Base-by-base conservation (phyloP, 2,113 vertebrate genomes). In the Numenius arquata region DNA sequence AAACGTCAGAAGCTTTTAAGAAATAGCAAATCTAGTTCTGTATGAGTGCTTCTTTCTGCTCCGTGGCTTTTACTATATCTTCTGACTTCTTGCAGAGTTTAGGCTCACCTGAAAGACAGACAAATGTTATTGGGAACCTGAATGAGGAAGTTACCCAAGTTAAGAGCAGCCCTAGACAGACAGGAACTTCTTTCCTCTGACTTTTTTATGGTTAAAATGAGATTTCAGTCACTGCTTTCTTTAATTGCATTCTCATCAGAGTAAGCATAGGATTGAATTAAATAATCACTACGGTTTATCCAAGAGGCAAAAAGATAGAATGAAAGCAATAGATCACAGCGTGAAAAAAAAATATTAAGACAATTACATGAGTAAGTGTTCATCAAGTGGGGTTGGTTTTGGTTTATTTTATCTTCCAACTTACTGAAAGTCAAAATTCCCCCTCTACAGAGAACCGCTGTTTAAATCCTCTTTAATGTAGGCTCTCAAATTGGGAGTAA, bases 71-170 rank as follows among this genome's bases (percentile, higher is more conserved):
- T 92, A 96, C 81, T 74, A 93, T 80, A 20, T 96, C 97, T 97
- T 98, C 98, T 53, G 97, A 84, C 13, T 94, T 97, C 96, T 97
- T 97, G 93, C 50, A 96, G 85, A 92, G 97, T 52, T 95, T 97
- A 56, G 95, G 36, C 50, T 98, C 98, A 77, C 97, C 98, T 98
- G 91, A 83, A 98, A 96, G 38, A 94, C 3, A 96, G 70, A 91
- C n/a, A 86, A 58, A 96, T 52, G 45, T 15, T 48, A 93, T 9
- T 73, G 19, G 30, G 23, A 91, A 84, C 11, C 12, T 38, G 55
- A 75, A 62, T 26, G 29, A 52, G 74, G 79, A 88, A 41, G 12
- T 7, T 36, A 89, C 23, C 36, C 16, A 59, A 20, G 6, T 55
- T 38, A 65, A 65, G 45, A 63, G 34, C 40, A 71, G 48, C 15